Conservation (phyloP, 2,888 invertebrate genomes). For the Pseudolycoriella hygida region DNA sequence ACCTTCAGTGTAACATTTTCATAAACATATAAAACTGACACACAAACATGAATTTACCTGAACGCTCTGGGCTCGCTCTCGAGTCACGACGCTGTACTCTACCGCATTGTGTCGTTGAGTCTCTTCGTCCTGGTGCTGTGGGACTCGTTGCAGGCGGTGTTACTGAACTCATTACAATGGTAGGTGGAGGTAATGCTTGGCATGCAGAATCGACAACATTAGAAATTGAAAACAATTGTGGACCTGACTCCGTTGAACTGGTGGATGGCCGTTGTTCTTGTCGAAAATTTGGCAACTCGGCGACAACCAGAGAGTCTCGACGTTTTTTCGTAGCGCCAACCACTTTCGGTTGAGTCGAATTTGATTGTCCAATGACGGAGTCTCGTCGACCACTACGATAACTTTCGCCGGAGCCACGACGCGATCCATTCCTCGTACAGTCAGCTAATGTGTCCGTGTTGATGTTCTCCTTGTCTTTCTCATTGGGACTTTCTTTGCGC, state of each 20-base stretch:
- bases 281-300: conserved; percentile 31
- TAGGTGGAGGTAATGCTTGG: conserved; percentile 48
- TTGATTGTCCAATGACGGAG: conserved; percentile 34
- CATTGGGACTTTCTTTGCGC: conserved; percentile 37
- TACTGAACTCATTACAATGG: conserved; percentile 66
- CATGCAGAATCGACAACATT: conserved; percentile 39
- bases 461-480: conserved; percentile 12
- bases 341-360: conserved; percentile 39
- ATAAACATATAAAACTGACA: no score
- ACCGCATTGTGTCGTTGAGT: conserved; percentile 74
- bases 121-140: conserved; percentile 48
- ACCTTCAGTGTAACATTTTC: conserved; percentile 12
- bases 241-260: conserved; percentile 55
- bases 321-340: conserved; percentile 44
- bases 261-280: conserved; percentile 52
- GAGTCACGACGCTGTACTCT: conserved; percentile 46
- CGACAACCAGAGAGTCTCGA: conserved; percentile 35
- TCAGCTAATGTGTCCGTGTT: conserved; percentile 13
- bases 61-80: conserved; percentile 48
- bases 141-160: conserved; percentile 71
- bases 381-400: conserved; percentile 51
- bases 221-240: conserved; percentile 24
- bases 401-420: conserved; percentile 49
- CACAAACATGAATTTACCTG: conserved; percentile 12
- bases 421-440: conserved; percentile 17